phyloP scores from a whole-genome alignment of 2,113 vertebrate genomes.

The Pseudopipra pipra region DNA sequence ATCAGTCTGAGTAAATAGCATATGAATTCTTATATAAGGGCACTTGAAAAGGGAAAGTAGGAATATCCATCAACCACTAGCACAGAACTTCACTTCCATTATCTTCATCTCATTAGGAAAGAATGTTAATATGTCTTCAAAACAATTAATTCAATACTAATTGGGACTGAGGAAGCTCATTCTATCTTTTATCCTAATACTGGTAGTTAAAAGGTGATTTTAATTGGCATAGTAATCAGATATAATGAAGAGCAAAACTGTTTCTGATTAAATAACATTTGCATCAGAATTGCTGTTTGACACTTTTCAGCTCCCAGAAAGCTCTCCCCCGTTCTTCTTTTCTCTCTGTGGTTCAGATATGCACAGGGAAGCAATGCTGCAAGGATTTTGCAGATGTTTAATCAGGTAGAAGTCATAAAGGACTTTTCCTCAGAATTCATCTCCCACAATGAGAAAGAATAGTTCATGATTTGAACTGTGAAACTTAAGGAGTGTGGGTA shows the following conservation, averaged over 20 bases:
- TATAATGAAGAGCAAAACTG: slow-evolving; percentile 69
- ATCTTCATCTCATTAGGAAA: slow-evolving; percentile 26
- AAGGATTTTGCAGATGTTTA: background rate
- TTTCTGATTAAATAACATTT: slow-evolving; percentile 75
- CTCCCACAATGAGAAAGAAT: background rate
- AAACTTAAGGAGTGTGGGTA: background rate
- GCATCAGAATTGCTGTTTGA: slow-evolving; percentile 38
- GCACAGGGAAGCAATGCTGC: background rate
- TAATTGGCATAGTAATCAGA: slow-evolving; percentile 72
- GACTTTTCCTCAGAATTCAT: background rate
- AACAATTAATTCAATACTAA: slow-evolving; percentile 70
- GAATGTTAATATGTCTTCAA: slow-evolving; percentile 39
- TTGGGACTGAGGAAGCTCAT: slow-evolving; percentile 57
- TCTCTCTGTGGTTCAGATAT: background rate
- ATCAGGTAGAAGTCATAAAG: background rate
- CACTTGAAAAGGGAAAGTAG: background rate
- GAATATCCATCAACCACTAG: slow-evolving; percentile 8
- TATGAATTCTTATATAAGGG: background rate
- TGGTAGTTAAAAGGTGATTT: slow-evolving; percentile 66
- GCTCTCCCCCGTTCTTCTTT: background rate
- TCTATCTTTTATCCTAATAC: slow-evolving; percentile 28
- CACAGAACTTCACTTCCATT: slow-evolving; percentile 27
- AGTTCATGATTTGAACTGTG: background rate
- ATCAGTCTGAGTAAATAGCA: background rate
- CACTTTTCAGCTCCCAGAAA: slow-evolving; percentile 36